phyloP scores from a whole-genome alignment of 2,888 invertebrate species.

The Lysandra bellargus region DNA sequence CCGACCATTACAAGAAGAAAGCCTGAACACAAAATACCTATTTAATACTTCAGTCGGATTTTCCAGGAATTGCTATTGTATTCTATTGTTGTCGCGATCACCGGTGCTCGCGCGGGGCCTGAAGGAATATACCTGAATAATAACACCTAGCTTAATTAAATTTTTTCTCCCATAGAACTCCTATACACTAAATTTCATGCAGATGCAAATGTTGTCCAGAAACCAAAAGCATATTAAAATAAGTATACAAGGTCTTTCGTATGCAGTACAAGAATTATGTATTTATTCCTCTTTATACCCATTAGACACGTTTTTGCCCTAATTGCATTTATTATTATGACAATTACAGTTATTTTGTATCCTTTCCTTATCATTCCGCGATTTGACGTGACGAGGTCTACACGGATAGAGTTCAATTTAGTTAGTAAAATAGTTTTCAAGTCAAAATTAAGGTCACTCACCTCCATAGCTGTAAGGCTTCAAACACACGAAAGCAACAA shows the following conservation, averaged over 20 bases:
- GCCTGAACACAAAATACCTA: too few species aligned
- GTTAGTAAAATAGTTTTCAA: not conserved
- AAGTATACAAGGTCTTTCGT: not conserved
- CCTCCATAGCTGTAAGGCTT: conserved; percentile 13
- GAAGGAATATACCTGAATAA: not conserved
- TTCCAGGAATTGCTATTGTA: too few species aligned
- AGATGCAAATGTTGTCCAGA: too few species aligned
- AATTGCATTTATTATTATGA: not conserved
- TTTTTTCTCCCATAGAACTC: too few species aligned
- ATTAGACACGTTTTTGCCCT: not conserved
- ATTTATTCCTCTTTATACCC: not conserved
- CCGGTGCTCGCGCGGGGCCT: too few species aligned
- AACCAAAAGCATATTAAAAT: too few species aligned
- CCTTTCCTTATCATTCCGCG: not conserved
- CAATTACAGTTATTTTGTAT: not conserved
- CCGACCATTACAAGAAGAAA: not conserved
- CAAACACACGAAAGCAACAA: not conserved
- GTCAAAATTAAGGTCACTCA: not conserved
- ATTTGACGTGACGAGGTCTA: not conserved
- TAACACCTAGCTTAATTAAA: not conserved
- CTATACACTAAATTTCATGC: too few species aligned
- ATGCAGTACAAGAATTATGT: not conserved
- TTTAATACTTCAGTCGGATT: too few species aligned
- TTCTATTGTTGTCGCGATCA: too few species aligned
- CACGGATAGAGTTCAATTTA: not conserved